Evolutionary conservation across 2,888 invertebrate genomes (phyloP).

Genomic region (Thyatira batis): DNA sequence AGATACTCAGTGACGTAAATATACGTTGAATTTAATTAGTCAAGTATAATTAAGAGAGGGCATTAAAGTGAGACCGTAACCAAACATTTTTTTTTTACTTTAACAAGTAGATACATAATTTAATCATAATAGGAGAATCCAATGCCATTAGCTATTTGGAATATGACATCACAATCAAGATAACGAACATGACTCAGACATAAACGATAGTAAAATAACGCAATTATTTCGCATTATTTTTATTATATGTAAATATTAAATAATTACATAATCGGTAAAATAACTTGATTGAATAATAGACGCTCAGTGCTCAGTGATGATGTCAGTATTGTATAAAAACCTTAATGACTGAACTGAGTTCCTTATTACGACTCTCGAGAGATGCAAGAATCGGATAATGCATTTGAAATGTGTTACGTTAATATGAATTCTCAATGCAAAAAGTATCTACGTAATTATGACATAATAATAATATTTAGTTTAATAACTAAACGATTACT

Average conservation of each 20-base stretch:
- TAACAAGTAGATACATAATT: too few relatives aligned
- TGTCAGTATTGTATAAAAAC: background rate
- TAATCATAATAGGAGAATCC: too few relatives aligned
- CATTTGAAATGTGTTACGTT: conserved; percentile 15
- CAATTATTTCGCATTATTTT: background rate
- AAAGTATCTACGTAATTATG: conserved; percentile 23
- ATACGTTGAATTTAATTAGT: too few relatives aligned
- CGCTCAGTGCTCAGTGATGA: background rate
- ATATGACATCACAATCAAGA: too few relatives aligned
- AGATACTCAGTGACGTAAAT: background rate
- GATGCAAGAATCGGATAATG: background rate
- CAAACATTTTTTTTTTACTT: too few relatives aligned
- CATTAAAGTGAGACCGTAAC: too few relatives aligned
- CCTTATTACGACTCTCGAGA: background rate
- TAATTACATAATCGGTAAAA: background rate
- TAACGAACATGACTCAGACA: background rate
- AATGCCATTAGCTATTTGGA: too few relatives aligned
- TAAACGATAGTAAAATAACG: background rate
- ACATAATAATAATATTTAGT: conserved; percentile 19
- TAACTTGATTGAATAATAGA: background rate
- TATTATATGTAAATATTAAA: background rate
- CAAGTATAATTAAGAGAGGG: too few relatives aligned
- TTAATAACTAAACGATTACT: too few relatives aligned
- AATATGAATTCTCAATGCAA: conserved; percentile 18
- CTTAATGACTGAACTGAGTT: background rate